These are phyloP conservation scores for Tenebrio molitor DNA, from an alignment of 1,140 invertebrate species.

Conservation along the genomic window DNA sequence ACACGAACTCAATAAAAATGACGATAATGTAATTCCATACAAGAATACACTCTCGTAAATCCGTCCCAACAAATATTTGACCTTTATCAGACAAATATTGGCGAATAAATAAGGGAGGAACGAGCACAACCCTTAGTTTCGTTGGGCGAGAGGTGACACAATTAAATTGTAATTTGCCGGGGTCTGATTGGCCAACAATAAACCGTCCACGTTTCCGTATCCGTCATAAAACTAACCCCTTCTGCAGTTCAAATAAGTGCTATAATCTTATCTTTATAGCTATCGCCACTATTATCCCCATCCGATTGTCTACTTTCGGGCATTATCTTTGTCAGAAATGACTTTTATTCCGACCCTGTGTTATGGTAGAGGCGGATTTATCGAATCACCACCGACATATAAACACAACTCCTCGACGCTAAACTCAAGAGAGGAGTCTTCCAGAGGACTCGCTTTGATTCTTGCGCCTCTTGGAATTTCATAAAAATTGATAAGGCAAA, in stretches of 20 bases:
- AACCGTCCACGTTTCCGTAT: constrained; percentile 6
- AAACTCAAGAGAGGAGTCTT: neutral
- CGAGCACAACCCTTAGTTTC: neutral
- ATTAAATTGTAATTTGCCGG: constrained; percentile 20
- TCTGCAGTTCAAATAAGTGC: constrained; percentile 11
- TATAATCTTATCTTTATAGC: constrained; percentile 35
- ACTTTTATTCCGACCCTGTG: constrained; percentile 14
- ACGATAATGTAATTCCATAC: neutral
- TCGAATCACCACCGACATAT: constrained; percentile 28
- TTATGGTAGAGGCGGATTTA: constrained; percentile 28
- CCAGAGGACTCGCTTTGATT: neutral
- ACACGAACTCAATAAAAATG: neutral
- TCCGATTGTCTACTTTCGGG: constrained; percentile 24
- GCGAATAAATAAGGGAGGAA: neutral
- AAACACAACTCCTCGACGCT: constrained; percentile 9
- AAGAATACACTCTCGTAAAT: neutral
- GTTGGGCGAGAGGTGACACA: neutral
- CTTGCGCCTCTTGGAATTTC: neutral
- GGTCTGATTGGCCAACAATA: constrained; percentile 11
- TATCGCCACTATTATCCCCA: constrained; percentile 21
- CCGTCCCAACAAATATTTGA: neutral
- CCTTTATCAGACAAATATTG: neutral
- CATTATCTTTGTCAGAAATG: constrained; percentile 23
- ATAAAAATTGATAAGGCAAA: constrained; percentile 36
- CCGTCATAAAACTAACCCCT: constrained; percentile 33